Percentiles rank a stretch among this genome's conserved stretches.
phyloP scores from a whole-genome alignment of 1,140 invertebrate species.

The Eumaeus atala region DNA sequence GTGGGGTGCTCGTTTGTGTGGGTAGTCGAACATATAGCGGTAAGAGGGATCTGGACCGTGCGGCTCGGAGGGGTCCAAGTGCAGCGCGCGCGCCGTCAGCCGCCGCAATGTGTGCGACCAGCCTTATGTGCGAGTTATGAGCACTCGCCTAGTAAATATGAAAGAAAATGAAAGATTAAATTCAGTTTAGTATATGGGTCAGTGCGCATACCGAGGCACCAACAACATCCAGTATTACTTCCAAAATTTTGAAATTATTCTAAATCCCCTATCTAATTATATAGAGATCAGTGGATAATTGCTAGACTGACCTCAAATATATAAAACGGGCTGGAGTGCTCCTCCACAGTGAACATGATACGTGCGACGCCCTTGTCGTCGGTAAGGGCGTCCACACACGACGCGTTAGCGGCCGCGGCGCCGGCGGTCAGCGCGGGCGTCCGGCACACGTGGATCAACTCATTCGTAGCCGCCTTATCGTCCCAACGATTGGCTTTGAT shows the following conservation, averaged over 20 bases:
- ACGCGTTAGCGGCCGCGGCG: slow-evolving; percentile 4
- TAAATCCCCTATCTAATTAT: too few species aligned
- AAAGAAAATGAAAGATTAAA: background rate
- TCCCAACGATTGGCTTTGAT: slow-evolving; percentile 55
- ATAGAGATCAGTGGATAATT: too few species aligned
- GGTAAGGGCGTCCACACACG: slow-evolving; percentile 36
- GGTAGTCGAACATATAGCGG: slow-evolving; percentile 45
- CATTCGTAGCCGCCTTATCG: slow-evolving; percentile 41
- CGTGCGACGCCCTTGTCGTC: slow-evolving; percentile 41
- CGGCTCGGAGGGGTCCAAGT: slow-evolving; percentile 36
- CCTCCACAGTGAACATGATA: slow-evolving; percentile 42
- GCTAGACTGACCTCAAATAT: slow-evolving; percentile 33
- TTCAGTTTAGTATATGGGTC: too few species aligned
- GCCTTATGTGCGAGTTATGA: slow-evolving; percentile 29
- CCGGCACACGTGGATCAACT: slow-evolving; percentile 39
- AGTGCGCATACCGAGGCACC: too few species aligned
- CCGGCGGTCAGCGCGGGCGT: slow-evolving; percentile 16
- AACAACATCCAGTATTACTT: too few species aligned
- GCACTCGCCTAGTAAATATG: slow-evolving; percentile 32
- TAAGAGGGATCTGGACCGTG: slow-evolving; percentile 31
- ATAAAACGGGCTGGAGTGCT: slow-evolving; percentile 34
- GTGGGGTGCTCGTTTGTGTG: slow-evolving; percentile 19
- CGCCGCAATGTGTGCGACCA: slow-evolving; percentile 12
- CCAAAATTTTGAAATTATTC: too few species aligned
- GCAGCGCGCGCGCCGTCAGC: slow-evolving; percentile 28